phyloP scores from a whole-genome alignment of 2,113 vertebrate genomes.

The Tinamus guttatus region DNA sequence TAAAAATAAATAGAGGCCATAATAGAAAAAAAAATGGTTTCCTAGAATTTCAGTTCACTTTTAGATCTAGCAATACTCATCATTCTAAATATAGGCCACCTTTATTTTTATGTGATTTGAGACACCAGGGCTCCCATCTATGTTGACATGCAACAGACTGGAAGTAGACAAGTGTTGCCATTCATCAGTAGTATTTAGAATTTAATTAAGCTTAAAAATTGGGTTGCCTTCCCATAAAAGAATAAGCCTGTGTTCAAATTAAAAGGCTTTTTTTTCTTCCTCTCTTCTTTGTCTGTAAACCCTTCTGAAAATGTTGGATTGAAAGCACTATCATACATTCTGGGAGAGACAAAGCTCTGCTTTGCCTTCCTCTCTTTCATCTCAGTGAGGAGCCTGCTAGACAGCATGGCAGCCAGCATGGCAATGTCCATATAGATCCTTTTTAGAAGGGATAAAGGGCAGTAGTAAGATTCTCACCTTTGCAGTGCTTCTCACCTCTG shows the following conservation, averaged over 20 bases:
- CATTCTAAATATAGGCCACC: accelerated
- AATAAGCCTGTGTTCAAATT: not conserved
- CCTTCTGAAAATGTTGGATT: not conserved
- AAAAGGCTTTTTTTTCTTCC: not conserved
- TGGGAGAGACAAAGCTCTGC: not conserved
- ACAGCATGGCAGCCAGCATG: too few relatives aligned
- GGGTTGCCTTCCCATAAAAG: not conserved
- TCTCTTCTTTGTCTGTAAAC: not conserved
- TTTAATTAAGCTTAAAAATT: not conserved
- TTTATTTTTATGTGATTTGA: not conserved
- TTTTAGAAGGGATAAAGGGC: too few relatives aligned
- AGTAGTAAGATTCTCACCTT: too few relatives aligned
- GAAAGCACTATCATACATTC: not conserved
- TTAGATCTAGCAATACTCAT: not conserved
- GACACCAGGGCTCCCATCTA: not conserved
- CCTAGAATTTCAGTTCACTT: not conserved
- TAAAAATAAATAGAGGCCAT: not conserved
- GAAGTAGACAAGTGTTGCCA: not conserved
- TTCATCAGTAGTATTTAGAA: not conserved
- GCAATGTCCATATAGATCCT: not conserved
- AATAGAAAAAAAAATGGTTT: not conserved
- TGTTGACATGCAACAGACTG: too few relatives aligned
- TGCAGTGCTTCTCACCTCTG: too few relatives aligned
- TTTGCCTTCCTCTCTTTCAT: not conserved
- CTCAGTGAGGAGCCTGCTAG: not conserved